Percentiles rank a stretch among this genome's conserved stretches.
Evolutionary conservation across 2,888 invertebrate genomes (phyloP).

Genomic region (Erynnis tages): DNA sequence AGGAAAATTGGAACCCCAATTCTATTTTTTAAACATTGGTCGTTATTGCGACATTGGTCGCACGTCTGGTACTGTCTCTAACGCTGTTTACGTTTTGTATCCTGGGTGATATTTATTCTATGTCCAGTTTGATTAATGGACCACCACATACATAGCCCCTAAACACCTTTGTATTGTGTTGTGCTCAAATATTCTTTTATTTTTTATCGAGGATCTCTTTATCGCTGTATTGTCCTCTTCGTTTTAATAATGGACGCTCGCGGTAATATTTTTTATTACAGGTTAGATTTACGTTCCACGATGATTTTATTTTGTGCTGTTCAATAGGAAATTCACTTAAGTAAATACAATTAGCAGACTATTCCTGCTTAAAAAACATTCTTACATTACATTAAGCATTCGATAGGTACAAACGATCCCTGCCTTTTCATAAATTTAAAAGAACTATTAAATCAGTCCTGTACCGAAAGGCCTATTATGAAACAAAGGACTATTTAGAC

Average conservation of each 20-base stretch:
- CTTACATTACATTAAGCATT: no score
- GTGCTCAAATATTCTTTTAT: slow-evolving; percentile 15
- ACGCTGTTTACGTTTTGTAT: slow-evolving; percentile 11
- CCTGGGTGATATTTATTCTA: slow-evolving; percentile 23
- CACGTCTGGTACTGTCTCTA: background rate
- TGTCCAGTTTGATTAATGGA: slow-evolving; percentile 25
- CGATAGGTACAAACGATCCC: no score
- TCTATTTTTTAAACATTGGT: no score
- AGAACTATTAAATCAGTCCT: no score
- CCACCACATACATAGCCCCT: slow-evolving; percentile 19
- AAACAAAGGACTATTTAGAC: no score
- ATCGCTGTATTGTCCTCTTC: slow-evolving; percentile 19
- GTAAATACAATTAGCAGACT: no score
- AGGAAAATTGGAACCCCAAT: no score
- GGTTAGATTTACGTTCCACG: slow-evolving; percentile 6
- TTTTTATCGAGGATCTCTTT: slow-evolving; percentile 18
- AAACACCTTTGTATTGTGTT: slow-evolving; percentile 18
- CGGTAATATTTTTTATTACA: slow-evolving; percentile 12
- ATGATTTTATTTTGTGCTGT: no score
- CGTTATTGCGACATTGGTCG: background rate
- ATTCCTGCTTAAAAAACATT: no score
- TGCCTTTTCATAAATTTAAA: no score
- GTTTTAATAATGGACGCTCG: slow-evolving; percentile 1
- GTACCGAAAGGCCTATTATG: no score
- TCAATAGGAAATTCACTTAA: no score